Evolutionary conservation across 2,797 vertebrate species (phyloP).

Genomic region (Pelobates cultripes): DNA sequence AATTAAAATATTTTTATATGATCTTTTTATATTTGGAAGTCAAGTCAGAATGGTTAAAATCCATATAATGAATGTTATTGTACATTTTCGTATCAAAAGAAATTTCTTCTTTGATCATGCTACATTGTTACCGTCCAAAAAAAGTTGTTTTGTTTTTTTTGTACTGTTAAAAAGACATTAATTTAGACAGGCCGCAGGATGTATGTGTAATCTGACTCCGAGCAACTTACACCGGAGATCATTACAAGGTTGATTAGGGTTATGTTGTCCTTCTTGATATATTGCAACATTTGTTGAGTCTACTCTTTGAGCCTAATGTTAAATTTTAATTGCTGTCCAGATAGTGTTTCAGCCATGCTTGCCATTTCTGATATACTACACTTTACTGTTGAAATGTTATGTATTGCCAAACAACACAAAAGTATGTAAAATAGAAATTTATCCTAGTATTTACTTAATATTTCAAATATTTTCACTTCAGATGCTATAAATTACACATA

Average conservation of each 20-base stretch:
- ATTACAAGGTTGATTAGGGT: conserved; percentile 45
- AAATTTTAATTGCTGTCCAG: conserved; percentile 44
- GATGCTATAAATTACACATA: background rate
- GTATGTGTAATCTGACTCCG: conserved; percentile 37
- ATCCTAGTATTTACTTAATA: background rate
- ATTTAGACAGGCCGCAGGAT: conserved; percentile 41
- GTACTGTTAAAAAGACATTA: background rate
- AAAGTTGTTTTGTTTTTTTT: background rate
- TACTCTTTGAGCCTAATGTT: conserved; percentile 40
- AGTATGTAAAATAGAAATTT: background rate
- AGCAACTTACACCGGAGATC: conserved; percentile 40
- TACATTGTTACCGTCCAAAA: background rate
- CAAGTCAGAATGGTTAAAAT: background rate
- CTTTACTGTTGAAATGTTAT: conserved; percentile 20
- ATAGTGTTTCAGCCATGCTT: conserved; percentile 45
- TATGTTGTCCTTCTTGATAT: conserved; percentile 41
- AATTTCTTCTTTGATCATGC: background rate
- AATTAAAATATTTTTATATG: too few relatives aligned
- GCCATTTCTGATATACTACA: conserved; percentile 23
- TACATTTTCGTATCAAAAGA: background rate
- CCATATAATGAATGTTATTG: background rate
- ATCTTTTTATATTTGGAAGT: too few relatives aligned
- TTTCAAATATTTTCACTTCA: background rate
- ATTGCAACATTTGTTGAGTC: conserved; percentile 45
- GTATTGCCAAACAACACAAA: conserved; percentile 23